Base-by-base conservation (phyloP, 2,797 vertebrate genomes). In the Phyllotis vaccarum region DNA sequence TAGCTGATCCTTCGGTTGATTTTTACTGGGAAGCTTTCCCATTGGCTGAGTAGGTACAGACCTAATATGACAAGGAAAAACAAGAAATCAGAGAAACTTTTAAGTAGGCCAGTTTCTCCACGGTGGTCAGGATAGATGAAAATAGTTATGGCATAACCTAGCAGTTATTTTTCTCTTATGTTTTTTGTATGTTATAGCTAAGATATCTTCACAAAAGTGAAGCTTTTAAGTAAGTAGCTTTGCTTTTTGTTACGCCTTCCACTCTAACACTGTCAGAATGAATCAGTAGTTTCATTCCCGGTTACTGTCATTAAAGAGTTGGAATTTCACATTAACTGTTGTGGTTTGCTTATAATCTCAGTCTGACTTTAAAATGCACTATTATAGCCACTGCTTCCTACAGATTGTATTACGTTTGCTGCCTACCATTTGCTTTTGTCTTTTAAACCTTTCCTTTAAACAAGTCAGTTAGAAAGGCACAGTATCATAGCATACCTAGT, bases 241-340 rank as follows among this genome's bases (percentile, higher is more conserved):
- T 91, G 29, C 34, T 91, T 90, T 87, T 86, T 90, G 83, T 22
- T 83, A 92, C 70, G 86, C 96, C 91, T 95, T 83, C 76, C 58
- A 92, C 40, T 85, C 78, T 90, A 92, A 60, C 81, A 52, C 87
- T 97, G 87, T 66, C 64, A 86, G n/a, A 94, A 80, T 87, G 87
- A 89, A 22, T 91, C 68, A 79, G 34, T 79, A 72, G 46, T 85
- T 88, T 90, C 92, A n/a, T 90, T 93, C 74, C 49, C 88, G 81
- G 72, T 92, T 75, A 96, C 92, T 94, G 96, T 89, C 83, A 96
- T 89, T 89, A 91, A 91, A 92, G 94, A 89, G n/a, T 37, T 96
- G 52, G 70, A 94, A 81, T 82, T 96, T 97, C 88, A 68, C 79
- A 76, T 94, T 96, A 89, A 96, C 75, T 89, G 60, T 93, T 91